phyloP scores from a whole-genome alignment of 1,140 invertebrate genomes.

The Drosophila mauritiana region DNA sequence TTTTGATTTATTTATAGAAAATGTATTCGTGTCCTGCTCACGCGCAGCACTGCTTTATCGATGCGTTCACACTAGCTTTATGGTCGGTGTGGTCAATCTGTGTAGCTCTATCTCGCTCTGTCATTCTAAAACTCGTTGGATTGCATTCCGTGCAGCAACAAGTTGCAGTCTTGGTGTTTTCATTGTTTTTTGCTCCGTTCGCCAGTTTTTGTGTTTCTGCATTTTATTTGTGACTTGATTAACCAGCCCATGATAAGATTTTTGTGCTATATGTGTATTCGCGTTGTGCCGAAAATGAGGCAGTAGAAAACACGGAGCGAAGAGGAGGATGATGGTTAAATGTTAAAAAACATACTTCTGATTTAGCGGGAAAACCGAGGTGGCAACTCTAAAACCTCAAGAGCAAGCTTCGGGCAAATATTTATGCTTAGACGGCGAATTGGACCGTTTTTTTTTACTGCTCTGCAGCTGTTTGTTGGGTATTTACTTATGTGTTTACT shows the following conservation, averaged over 20 bases:
- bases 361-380: constrained; percentile 13
- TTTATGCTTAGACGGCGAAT: constrained; percentile 50
- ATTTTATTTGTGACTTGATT: constrained; percentile 22
- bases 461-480: constrained; percentile 59
- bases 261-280: not conserved
- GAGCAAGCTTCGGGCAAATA: constrained; percentile 34
- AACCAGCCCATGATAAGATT: constrained; percentile 18
- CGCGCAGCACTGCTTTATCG: constrained; percentile 21
- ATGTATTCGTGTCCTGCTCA: constrained; percentile 17
- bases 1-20: constrained; percentile 66
- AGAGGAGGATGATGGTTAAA: not conserved
- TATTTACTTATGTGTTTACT: constrained; percentile 63
- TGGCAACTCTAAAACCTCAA: not conserved
- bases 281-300: not conserved
- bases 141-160: constrained; percentile 72
- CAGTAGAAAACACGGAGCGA: constrained; percentile 2
- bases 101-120: constrained; percentile 14
- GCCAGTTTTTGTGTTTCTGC: constrained; percentile 18
- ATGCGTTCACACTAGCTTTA: constrained; percentile 26
- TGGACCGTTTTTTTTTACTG: constrained; percentile 11
- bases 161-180: constrained; percentile 55
- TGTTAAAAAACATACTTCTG: no score
- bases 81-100: constrained; percentile 25
- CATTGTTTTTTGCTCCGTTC: constrained; percentile 24
- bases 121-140: constrained; percentile 65